Conservation (phyloP, 2,888 invertebrate species). For the Malthinus flaveolus region DNA sequence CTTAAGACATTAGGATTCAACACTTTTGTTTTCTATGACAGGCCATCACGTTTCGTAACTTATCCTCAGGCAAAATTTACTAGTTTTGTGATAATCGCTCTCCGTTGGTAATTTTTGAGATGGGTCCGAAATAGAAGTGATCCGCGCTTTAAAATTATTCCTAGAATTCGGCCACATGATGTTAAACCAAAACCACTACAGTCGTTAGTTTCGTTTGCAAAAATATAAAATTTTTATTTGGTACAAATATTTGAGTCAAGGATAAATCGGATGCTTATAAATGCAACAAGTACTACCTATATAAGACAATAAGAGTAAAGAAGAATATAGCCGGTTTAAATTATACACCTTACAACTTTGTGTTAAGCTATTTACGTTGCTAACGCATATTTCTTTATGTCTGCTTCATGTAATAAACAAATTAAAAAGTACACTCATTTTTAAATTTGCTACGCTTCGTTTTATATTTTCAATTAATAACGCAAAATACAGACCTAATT, state of each 20-base stretch:
- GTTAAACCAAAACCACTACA: too few species aligned
- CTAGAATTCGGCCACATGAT: neutral
- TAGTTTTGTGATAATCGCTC: slow-evolving; percentile 20
- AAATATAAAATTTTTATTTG: slow-evolving; percentile 6
- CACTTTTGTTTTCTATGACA: slow-evolving; percentile 18
- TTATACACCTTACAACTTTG: slow-evolving; percentile 35
- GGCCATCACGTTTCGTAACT: slow-evolving; percentile 21
- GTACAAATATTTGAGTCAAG: slow-evolving; percentile 31
- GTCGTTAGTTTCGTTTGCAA: neutral
- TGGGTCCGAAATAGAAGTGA: neutral
- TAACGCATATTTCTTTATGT: slow-evolving; percentile 19
- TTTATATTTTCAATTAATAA: too few species aligned
- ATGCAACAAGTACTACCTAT: slow-evolving; percentile 10
- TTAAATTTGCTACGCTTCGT: too few species aligned
- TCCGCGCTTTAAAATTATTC: neutral
- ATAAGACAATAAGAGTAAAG: slow-evolving; percentile 21
- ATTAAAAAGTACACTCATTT: too few species aligned
- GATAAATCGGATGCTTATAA: slow-evolving; percentile 28
- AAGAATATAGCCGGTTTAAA: slow-evolving; percentile 38
- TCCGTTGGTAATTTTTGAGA: slow-evolving; percentile 13
- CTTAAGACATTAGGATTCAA: neutral
- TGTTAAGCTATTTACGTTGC: slow-evolving; percentile 18
- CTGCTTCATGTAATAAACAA: slow-evolving; percentile 9
- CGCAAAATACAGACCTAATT: too few species aligned
- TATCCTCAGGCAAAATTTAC: slow-evolving; percentile 14